Evolutionary conservation across 1,140 invertebrate genomes (phyloP).

Genomic region (Cepaea nemoralis): DNA sequence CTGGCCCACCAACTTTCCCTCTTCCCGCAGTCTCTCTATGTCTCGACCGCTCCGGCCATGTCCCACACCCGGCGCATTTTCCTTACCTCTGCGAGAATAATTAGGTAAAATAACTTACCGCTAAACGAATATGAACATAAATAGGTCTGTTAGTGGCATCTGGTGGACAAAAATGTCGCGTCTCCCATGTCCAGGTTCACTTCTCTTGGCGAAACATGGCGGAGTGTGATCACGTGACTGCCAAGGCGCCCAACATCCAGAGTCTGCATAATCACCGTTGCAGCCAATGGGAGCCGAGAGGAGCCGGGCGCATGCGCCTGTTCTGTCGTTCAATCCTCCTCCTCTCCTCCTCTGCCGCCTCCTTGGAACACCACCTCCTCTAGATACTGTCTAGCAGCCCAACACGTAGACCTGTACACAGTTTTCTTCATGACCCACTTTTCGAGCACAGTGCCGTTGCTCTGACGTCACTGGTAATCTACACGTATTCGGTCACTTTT

Average conservation of each 20-base stretch:
- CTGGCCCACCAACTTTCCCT: no score
- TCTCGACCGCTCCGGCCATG: no score
- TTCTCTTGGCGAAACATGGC: conserved; percentile 25
- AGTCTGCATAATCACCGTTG: conserved; percentile 28
- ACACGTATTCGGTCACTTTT: neutral
- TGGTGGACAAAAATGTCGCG: neutral
- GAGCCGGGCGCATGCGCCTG: conserved; percentile 19
- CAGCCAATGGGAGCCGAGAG: conserved; percentile 24
- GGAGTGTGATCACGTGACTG: conserved; percentile 33
- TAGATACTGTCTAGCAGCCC: neutral
- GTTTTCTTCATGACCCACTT: neutral
- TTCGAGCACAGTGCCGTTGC: neutral
- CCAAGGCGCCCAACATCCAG: conserved; percentile 16
- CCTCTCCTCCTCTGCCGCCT: conserved; percentile 10
- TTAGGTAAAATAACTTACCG: neutral
- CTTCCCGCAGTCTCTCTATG: no score
- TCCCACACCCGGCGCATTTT: neutral
- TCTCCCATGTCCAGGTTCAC: conserved; percentile 4
- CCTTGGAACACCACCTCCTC: neutral
- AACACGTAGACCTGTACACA: neutral
- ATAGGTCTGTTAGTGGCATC: neutral
- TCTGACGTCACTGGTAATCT: neutral
- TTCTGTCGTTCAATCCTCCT: neutral
- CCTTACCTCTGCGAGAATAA: no score
- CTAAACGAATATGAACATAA: neutral